A percentile compares a stretch with the other conserved stretches of the same genome.
These are phyloP conservation scores for Noctilio leporinus DNA, from an alignment of 2,113 vertebrate species.

Conservation along the genomic window DNA sequence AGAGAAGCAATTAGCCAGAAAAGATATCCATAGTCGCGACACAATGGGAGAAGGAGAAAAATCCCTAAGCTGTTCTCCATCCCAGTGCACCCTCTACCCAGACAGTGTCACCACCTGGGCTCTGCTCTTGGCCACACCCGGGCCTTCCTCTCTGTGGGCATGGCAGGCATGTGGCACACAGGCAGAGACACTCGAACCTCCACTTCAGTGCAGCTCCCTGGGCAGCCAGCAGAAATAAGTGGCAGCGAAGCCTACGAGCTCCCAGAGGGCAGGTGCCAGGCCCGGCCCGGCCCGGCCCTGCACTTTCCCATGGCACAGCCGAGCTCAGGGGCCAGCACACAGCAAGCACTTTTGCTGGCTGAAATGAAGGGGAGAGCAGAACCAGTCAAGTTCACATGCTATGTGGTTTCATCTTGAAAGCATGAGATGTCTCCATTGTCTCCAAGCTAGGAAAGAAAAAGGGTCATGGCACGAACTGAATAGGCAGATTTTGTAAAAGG, in stretches of 20 bases:
- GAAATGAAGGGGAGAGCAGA: not conserved
- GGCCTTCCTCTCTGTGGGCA: too few relatives aligned
- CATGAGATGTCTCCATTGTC: not conserved
- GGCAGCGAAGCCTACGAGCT: not conserved
- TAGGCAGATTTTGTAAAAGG: conserved; percentile 7
- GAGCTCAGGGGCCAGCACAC: not conserved
- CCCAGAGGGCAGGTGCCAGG: not conserved
- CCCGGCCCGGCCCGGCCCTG: not conserved
- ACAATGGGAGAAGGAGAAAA: not conserved
- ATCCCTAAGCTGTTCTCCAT: not conserved
- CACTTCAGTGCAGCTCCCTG: not conserved
- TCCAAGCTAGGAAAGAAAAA: not conserved
- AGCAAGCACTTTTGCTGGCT: not conserved
- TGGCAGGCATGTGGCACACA: not conserved
- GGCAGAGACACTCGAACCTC: not conserved
- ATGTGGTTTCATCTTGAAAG: conserved; percentile 1
- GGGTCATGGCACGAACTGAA: not conserved
- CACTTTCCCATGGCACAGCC: not conserved
- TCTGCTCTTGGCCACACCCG: not conserved
- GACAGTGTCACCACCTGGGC: not conserved
- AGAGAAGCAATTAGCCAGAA: not conserved
- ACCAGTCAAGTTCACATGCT: not conserved
- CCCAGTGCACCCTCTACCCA: not conserved
- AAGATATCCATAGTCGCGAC: not conserved
- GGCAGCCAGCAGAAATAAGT: not conserved